Percentiles rank a stretch among this genome's conserved stretches.
Conservation (phyloP, 1,140 invertebrate species). For the Eriosoma lanigerum region DNA sequence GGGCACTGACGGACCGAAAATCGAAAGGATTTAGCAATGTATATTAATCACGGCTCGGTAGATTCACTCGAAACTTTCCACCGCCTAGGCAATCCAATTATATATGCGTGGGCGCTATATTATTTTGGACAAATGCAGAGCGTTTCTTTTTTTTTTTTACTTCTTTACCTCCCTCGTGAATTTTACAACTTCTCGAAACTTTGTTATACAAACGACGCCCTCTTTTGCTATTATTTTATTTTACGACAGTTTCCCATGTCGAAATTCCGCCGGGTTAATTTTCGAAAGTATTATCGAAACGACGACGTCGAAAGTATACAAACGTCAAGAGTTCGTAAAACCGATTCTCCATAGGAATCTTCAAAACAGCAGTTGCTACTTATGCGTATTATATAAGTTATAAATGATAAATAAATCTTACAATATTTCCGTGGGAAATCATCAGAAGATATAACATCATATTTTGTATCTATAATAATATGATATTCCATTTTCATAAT, state of each 20-base stretch:
- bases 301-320: no score
- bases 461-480: no score
- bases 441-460: no score
- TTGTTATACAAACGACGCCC: neutral
- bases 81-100: constrained; percentile 16
- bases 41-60: constrained; percentile 1
- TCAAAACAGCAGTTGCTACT: no score
- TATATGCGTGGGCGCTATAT: neutral
- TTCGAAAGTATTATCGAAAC: neutral
- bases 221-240: neutral
- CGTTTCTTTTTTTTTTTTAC: neutral
- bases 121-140: neutral
- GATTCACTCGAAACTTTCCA: constrained; percentile 1
- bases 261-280: neutral
- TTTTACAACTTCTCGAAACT: neutral
- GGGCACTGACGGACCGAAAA: neutral
- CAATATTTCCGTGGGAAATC: no score
- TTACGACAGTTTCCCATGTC: neutral
- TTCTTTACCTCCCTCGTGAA: neutral
- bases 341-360: no score
- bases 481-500: no score
- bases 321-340: no score
- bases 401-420: no score
- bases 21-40: neutral
- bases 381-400: no score